These are phyloP conservation scores for Hydrochoerus hydrochaeris DNA, from an alignment of 2,113 vertebrate genomes.

Conservation along the genomic window DNA sequence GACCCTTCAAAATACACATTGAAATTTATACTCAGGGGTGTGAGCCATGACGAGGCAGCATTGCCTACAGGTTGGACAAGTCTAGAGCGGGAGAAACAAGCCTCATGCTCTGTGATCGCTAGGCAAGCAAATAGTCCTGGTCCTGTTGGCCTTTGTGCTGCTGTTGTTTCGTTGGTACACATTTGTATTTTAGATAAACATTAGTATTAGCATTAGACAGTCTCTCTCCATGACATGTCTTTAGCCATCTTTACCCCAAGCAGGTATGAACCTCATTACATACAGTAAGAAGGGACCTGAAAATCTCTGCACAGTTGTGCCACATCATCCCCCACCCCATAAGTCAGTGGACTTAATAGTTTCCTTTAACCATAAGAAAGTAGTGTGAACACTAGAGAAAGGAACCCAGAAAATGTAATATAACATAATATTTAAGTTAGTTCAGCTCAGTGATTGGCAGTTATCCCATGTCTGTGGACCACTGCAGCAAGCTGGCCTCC, in stretches of 20 bases:
- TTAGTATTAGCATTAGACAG: background rate
- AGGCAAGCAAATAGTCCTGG: rapidly evolving
- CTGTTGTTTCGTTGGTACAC: background rate
- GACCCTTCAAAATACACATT: too few relatives aligned
- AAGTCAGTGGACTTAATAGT: background rate
- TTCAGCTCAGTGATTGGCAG: background rate
- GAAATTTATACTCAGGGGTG: background rate
- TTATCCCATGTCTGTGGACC: background rate
- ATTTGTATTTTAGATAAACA: background rate
- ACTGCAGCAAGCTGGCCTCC: too few relatives aligned
- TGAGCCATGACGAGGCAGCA: background rate
- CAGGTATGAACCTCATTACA: background rate
- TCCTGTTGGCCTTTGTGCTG: background rate
- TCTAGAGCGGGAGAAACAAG: background rate
- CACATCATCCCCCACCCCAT: background rate
- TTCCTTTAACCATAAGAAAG: background rate
- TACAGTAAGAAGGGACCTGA: background rate
- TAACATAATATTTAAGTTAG: background rate
- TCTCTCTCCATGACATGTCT: background rate
- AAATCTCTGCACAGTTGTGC: rapidly evolving
- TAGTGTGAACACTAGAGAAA: background rate
- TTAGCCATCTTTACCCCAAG: background rate
- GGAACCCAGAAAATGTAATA: background rate
- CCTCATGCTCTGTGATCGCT: background rate
- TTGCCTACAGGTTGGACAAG: background rate